These are phyloP conservation scores for Alligator mississippiensis DNA, from an alignment of 2,113 vertebrate species.

Conservation along the genomic window DNA sequence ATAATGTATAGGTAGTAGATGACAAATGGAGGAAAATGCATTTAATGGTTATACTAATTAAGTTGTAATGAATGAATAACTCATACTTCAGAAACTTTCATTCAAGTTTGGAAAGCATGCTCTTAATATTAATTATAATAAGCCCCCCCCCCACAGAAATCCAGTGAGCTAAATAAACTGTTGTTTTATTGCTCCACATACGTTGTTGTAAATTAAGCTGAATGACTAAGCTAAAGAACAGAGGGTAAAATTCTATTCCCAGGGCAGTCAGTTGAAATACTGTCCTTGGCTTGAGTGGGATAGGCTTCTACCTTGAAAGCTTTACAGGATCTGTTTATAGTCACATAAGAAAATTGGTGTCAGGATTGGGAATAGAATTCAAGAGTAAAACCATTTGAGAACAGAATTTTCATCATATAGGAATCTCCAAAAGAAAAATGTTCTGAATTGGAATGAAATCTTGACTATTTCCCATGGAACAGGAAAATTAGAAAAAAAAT, in stretches of 20 bases:
- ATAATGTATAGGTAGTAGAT: not conserved
- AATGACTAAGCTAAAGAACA: not conserved
- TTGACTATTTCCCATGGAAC: not conserved
- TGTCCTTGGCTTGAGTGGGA: not conserved
- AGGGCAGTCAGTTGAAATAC: not conserved
- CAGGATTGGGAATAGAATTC: not conserved
- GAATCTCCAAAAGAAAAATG: not conserved
- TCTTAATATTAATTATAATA: not conserved
- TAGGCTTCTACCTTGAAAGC: not conserved
- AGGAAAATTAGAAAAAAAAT: not conserved
- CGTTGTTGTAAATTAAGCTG: not conserved
- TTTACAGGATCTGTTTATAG: not conserved
- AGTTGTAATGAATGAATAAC: not conserved
- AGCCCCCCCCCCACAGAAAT: not conserved
- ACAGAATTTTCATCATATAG: not conserved
- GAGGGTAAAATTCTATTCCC: not conserved
- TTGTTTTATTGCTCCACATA: accelerated
- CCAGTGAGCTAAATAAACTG: not conserved
- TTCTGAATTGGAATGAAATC: not conserved
- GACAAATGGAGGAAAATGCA: not conserved
- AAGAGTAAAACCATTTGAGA: not conserved
- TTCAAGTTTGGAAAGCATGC: not conserved
- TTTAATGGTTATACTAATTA: not conserved
- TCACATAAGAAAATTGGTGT: not conserved
- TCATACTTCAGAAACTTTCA: not conserved